Conservation (phyloP, 2,888 invertebrate genomes). For the Napeogenes inachia region DNA sequence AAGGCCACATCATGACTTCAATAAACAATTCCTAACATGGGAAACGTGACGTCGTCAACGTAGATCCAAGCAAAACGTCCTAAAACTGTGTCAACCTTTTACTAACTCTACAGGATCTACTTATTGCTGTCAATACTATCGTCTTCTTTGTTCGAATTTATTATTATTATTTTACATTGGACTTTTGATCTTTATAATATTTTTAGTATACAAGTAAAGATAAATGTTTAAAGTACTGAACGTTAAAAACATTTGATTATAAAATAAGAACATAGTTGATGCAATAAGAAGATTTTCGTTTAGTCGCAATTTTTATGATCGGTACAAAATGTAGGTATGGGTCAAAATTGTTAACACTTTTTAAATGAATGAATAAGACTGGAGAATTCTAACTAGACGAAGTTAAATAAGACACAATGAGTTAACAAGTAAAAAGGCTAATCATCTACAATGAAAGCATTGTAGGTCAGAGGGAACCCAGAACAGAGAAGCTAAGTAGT, state of each 20-base stretch:
- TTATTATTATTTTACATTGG: too few species aligned
- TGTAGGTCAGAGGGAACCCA: constrained; percentile 45
- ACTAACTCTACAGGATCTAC: constrained; percentile 44
- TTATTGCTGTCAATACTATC: constrained; percentile 16
- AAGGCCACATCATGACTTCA: constrained; percentile 77
- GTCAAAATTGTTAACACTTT: too few species aligned
- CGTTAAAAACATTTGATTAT: too few species aligned
- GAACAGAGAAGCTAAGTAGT: constrained; percentile 54
- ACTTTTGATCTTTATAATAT: too few species aligned
- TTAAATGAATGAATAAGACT: too few species aligned
- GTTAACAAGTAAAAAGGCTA: constrained; percentile 7
- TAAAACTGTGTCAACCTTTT: constrained; percentile 70
- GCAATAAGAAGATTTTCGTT: too few species aligned
- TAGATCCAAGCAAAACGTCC: constrained; percentile 53
- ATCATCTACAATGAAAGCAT: constrained; percentile 18
- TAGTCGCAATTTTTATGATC: too few species aligned
- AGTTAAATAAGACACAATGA: constrained; percentile 1
- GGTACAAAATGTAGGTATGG: too few species aligned
- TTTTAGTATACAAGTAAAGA: too few species aligned
- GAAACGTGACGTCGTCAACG: constrained; percentile 70
- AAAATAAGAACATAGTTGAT: too few species aligned
- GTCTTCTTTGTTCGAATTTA: constrained; percentile 1
- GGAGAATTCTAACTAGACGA: too few species aligned
- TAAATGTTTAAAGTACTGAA: too few species aligned
- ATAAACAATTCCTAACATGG: constrained; percentile 73